Conservation (phyloP, 2,797 vertebrate species). For the Rhadinocentrus ornatus region DNA sequence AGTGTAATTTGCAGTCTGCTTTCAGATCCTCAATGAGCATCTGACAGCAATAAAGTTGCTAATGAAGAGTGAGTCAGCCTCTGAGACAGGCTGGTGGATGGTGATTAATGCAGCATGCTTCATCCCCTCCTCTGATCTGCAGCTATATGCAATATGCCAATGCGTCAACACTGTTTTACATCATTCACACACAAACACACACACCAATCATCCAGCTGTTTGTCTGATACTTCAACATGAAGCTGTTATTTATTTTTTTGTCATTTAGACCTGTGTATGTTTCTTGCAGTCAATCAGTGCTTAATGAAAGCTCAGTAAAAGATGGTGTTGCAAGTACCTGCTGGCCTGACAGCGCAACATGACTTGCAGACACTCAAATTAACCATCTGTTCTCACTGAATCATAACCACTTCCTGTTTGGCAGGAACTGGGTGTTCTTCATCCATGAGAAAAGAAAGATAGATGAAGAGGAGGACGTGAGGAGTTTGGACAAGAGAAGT, state of each 20-base stretch:
- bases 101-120: slow-evolving; percentile 67
- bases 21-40: slow-evolving; percentile 44
- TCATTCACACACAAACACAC: slow-evolving; percentile 35
- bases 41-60: slow-evolving; percentile 62
- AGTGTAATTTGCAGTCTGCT: slow-evolving; percentile 20
- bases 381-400: slow-evolving; percentile 48
- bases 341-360: slow-evolving; percentile 7
- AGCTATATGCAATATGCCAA: slow-evolving; percentile 54
- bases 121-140: slow-evolving; percentile 49
- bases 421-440: slow-evolving; percentile 55
- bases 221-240: slow-evolving; percentile 14
- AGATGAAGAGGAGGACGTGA: slow-evolving; percentile 55
- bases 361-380: slow-evolving; percentile 28
- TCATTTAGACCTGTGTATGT: slow-evolving; percentile 6
- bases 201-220: slow-evolving; percentile 37
- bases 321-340: slow-evolving; percentile 1
- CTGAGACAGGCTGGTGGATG: slow-evolving; percentile 60
- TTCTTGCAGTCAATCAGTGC: neutral
- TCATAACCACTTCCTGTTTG: slow-evolving; percentile 59
- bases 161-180: slow-evolving; percentile 40
- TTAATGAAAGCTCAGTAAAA: neutral
- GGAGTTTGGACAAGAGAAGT: slow-evolving; percentile 41
- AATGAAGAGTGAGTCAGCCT: slow-evolving; percentile 72
- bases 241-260: slow-evolving; percentile 23
- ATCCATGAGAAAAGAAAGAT: slow-evolving; percentile 38